Base-by-base conservation (phyloP, 2,797 vertebrate species). In the Hippocampus kuda region DNA sequence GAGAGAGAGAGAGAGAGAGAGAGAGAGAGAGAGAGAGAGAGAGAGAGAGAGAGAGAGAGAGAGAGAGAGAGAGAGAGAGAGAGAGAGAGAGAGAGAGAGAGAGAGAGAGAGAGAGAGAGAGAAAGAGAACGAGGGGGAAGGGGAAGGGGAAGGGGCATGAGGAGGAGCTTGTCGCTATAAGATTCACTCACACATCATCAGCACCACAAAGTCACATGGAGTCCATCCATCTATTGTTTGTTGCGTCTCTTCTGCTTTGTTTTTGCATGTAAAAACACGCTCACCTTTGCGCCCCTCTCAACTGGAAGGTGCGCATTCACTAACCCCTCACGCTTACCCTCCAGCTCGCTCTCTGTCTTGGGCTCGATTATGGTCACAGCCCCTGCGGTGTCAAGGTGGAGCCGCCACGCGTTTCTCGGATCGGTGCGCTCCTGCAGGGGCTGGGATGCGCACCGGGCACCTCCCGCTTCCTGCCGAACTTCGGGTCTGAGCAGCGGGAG, bases 381-480 rank as follows among this genome's bases (percentile, higher is more conserved):
- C 84, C 85, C 83, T 81, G 72, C 86, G 82, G 88, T 88, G 82
- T 80, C 89, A 92, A 90, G 89, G 88, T 92, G 91, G 91, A 92
- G 88, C 83, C 85, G 68, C 83, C 86, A 85, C 91, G 90, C 86
- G 89, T 91, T 59, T 92, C 91, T 88, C 89, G 91, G 84, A 91
- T 92, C 89, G 90, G 90, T 89, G 90, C 91, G 89, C 91, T 92
- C 77, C 91, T 92, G 77, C 91, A 92, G 89, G 91, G 91, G 88
- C 88, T 92, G 87, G 91, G 91, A 89, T 92, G 91, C 88, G 91
- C 91, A 85, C 91, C 91, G 79, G 91, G 90, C 69, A 92, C 91
- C 79, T 92, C 91, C 53, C 87, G 91, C 51, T 92, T 92, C 84
- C 80, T 92, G 75, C 89, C 90, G 49, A 87, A 87, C 72, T 92